These are phyloP conservation scores for Rhombomys opimus DNA, from an alignment of 2,113 vertebrate species.

Conservation along the genomic window DNA sequence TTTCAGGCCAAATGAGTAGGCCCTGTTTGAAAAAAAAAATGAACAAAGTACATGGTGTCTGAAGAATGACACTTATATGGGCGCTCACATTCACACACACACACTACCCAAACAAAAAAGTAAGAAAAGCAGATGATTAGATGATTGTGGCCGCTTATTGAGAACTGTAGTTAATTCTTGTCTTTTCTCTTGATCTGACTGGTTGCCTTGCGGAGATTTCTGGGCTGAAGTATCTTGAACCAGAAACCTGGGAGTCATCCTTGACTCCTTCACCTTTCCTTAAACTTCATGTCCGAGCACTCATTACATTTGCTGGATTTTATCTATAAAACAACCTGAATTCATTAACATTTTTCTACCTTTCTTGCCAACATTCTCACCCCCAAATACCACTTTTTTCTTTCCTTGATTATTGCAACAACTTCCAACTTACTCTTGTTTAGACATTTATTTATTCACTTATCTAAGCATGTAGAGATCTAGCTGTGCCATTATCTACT, in stretches of 20 bases:
- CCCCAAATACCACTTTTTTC: conserved; percentile 27
- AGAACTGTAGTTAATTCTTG: neutral
- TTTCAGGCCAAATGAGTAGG: neutral
- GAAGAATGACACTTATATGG: neutral
- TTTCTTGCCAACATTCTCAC: neutral
- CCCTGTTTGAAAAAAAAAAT: too few relatives aligned
- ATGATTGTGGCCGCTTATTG: neutral
- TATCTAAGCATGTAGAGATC: neutral
- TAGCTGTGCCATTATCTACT: neutral
- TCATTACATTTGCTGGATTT: conserved; percentile 53
- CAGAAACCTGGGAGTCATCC: neutral
- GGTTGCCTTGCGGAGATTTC: neutral
- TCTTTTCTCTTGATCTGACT: conserved; percentile 29
- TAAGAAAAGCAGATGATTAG: neutral
- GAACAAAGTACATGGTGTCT: neutral
- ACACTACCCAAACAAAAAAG: neutral
- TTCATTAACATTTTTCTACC: neutral
- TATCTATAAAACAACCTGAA: conserved; percentile 25
- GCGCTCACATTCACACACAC: neutral
- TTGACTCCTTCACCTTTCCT: conserved; percentile 9
- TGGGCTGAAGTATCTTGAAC: conserved; percentile 1
- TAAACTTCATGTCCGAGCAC: neutral
- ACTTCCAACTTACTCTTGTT: neutral
- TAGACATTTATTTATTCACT: neutral
- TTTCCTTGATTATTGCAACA: neutral